phyloP scores from a whole-genome alignment of 1,140 invertebrate species.

The Meloidogyne hapla region DNA sequence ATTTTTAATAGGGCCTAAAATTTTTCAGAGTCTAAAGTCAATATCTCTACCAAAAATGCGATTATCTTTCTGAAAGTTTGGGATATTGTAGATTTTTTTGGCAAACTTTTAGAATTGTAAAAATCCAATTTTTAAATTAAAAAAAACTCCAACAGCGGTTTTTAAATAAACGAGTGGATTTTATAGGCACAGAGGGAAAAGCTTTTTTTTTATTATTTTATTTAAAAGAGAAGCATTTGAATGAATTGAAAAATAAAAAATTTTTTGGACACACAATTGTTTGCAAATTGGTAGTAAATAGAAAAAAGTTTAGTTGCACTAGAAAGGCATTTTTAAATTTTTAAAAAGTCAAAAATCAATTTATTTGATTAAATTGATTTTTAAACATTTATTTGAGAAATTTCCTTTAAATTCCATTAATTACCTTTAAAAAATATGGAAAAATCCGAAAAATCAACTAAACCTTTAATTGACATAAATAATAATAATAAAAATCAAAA shows the following conservation, averaged over 20 bases:
- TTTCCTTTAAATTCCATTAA: background rate
- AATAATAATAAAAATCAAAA: background rate
- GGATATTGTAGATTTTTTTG: too few species aligned
- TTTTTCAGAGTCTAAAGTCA: too few species aligned
- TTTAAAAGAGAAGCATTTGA: background rate
- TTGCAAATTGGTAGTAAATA: background rate
- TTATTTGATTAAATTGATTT: background rate
- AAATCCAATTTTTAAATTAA: background rate
- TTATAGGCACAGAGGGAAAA: background rate
- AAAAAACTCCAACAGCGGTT: background rate
- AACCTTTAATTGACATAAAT: background rate
- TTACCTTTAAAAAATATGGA: too few species aligned
- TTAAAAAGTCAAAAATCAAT: background rate
- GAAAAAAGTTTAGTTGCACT: background rate
- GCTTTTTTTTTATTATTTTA: background rate
- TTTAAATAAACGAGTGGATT: background rate
- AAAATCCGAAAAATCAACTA: too few species aligned
- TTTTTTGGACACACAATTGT: background rate
- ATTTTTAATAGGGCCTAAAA: too few species aligned
- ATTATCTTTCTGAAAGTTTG: too few species aligned
- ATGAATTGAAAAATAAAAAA: background rate
- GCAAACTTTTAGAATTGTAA: background rate
- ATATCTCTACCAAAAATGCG: too few species aligned
- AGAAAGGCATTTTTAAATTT: background rate
- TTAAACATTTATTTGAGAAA: too few species aligned